Percentiles rank a stretch among this genome's conserved stretches.
Conservation (phyloP, 2,113 vertebrate genomes). For the Oncorhynchus gorbuscha region DNA sequence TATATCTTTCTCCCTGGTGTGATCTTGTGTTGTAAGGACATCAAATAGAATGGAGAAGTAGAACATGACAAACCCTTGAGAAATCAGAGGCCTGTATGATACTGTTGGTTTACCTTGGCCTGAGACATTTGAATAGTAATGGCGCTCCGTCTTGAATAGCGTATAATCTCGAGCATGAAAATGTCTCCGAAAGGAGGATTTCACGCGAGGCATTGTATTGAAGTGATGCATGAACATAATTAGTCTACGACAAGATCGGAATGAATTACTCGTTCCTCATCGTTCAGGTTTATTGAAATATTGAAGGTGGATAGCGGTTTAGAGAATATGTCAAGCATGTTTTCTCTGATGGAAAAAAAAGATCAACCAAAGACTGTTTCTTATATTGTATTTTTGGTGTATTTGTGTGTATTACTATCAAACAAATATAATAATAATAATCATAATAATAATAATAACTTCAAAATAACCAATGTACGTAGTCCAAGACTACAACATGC, state of each 20-base stretch:
- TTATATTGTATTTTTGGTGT: too few relatives aligned
- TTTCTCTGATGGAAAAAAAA: slow-evolving; percentile 18
- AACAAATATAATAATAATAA: neutral
- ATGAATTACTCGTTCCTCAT: slow-evolving; percentile 47
- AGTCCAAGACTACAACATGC: neutral
- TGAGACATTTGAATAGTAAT: slow-evolving; percentile 82
- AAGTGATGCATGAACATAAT: slow-evolving; percentile 62
- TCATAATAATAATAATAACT: neutral
- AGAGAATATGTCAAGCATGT: slow-evolving; percentile 9
- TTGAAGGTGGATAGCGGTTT: slow-evolving; percentile 45
- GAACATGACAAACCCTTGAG: slow-evolving; percentile 89
- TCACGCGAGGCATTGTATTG: slow-evolving; percentile 50
- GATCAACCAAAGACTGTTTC: neutral
- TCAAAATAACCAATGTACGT: neutral
- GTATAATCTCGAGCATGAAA: slow-evolving; percentile 77
- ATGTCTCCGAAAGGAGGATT: slow-evolving; percentile 64
- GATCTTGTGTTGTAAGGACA: slow-evolving; percentile 93
- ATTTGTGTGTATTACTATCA: too few relatives aligned
- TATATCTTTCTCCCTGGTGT: slow-evolving; percentile 87
- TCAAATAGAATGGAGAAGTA: slow-evolving; percentile 96
- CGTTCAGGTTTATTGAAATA: slow-evolving; percentile 52
- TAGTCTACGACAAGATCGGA: slow-evolving; percentile 49
- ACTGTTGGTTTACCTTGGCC: slow-evolving; percentile 89
- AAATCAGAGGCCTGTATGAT: slow-evolving; percentile 90
- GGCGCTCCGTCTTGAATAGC: slow-evolving; percentile 72